These are phyloP conservation scores for Pogoniulus pusillus DNA, from an alignment of 2,797 vertebrate species.

Conservation along the genomic window DNA sequence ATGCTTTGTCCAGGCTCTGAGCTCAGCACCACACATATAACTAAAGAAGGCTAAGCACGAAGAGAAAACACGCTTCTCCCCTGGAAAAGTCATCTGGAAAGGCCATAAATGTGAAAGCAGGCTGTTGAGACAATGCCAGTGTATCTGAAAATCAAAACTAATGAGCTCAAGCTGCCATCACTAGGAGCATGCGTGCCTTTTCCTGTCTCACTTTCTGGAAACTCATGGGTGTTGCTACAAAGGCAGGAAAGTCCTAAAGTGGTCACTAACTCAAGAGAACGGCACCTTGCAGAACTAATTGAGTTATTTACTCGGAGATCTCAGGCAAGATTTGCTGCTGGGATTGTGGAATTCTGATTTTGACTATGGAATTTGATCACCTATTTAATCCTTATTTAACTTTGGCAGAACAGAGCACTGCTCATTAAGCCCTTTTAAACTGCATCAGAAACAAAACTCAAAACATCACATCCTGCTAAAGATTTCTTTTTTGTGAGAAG, in stretches of 20 bases:
- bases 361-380: not conserved
- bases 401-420: not conserved
- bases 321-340: not conserved
- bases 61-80: not conserved
- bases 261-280: not conserved
- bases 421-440: not conserved
- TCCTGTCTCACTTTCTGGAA: constrained; percentile 11
- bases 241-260: not conserved
- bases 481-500: not conserved
- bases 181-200: not conserved
- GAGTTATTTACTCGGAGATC: not conserved
- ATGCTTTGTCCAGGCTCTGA: not conserved
- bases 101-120: constrained; percentile 5
- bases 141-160: constrained; percentile 27
- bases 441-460: not conserved
- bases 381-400: not conserved
- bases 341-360: not conserved
- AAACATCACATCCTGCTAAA: not conserved
- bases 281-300: not conserved
- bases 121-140: constrained; percentile 31
- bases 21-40: not conserved
- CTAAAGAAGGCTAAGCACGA: not conserved
- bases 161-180: constrained; percentile 47
- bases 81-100: constrained; percentile 16
- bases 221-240: not conserved